A percentile compares a stretch with the other conserved stretches of the same genome.
phyloP scores from a whole-genome alignment of 2,888 invertebrate genomes.

The Gisinianus flammeolus region DNA sequence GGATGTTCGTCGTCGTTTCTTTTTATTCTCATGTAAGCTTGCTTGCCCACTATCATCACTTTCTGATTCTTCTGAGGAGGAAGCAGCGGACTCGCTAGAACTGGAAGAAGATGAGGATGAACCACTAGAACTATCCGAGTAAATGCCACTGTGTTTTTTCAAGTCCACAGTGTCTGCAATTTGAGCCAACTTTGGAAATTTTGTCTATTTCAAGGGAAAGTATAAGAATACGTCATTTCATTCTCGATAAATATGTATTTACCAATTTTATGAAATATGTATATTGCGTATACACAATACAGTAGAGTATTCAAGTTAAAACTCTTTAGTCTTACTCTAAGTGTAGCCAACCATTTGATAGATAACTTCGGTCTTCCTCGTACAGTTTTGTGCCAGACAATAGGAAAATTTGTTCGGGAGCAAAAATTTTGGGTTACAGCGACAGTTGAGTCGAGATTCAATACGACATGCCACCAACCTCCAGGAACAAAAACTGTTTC shows the following conservation, averaged over 20 bases:
- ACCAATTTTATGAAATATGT: too few species aligned
- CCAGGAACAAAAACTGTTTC: conserved; percentile 98
- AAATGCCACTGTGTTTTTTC: conserved; percentile 84
- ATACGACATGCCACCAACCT: conserved; percentile 99
- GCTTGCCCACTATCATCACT: conserved; percentile 83
- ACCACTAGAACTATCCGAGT: conserved; percentile 90
- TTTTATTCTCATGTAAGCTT: conserved; percentile 82
- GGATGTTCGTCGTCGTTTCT: conserved; percentile 59
- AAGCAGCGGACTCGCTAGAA: conserved; percentile 60
- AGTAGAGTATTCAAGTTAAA: background rate
- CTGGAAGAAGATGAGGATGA: conserved; percentile 72
- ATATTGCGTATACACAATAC: background rate
- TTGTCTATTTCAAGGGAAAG: too few species aligned
- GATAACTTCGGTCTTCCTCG: conserved; percentile 95
- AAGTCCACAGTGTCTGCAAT: conserved; percentile 84
- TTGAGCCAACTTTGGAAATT: conserved; percentile 78
- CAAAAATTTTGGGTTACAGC: conserved; percentile 99
- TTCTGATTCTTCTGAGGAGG: conserved; percentile 66
- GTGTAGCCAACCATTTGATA: conserved; percentile 78
- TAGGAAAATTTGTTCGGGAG: conserved; percentile 92
- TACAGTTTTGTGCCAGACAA: conserved; percentile 98
- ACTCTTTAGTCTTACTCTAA: conserved; percentile 62
- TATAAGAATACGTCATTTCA: conserved; percentile 24
- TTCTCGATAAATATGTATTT: background rate
- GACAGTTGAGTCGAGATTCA: conserved; percentile 94